A percentile compares a stretch with the other conserved stretches of the same genome.
Evolutionary conservation across 2,797 vertebrate genomes (phyloP).

Genomic region (Chloroceryle amazona): DNA sequence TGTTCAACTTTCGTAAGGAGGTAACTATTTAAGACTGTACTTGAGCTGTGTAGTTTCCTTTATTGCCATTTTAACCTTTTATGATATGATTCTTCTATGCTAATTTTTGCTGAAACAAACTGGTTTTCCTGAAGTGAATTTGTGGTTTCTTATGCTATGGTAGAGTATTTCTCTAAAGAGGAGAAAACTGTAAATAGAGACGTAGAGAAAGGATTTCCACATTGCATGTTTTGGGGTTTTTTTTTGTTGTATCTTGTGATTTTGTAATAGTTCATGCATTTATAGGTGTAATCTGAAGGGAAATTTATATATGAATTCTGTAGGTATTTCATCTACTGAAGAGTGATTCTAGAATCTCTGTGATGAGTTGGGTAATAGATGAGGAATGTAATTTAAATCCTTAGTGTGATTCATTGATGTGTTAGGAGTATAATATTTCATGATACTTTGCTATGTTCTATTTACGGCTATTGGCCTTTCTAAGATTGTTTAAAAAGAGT

Average conservation of each 20-base stretch:
- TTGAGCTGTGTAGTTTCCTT: not conserved
- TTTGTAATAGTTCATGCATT: not conserved
- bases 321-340: not conserved
- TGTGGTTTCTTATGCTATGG: not conserved
- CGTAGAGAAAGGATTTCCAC: not conserved
- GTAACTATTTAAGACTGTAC: not conserved
- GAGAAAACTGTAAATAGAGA: not conserved
- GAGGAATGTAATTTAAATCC: not conserved
- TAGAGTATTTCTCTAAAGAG: not conserved
- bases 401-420: not conserved
- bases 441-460: not conserved
- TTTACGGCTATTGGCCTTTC: not conserved
- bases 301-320: not conserved
- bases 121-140: not conserved
- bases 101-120: not conserved
- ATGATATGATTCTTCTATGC: not conserved
- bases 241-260: fast-evolving
- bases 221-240: not conserved
- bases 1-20: not conserved
- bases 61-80: not conserved
- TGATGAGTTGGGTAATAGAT: not conserved
- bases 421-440: not conserved
- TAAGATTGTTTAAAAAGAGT: not conserved
- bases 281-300: not conserved
- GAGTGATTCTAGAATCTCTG: not conserved